phyloP scores from a whole-genome alignment of 1,140 invertebrate genomes.

The Drosophila bifasciata region DNA sequence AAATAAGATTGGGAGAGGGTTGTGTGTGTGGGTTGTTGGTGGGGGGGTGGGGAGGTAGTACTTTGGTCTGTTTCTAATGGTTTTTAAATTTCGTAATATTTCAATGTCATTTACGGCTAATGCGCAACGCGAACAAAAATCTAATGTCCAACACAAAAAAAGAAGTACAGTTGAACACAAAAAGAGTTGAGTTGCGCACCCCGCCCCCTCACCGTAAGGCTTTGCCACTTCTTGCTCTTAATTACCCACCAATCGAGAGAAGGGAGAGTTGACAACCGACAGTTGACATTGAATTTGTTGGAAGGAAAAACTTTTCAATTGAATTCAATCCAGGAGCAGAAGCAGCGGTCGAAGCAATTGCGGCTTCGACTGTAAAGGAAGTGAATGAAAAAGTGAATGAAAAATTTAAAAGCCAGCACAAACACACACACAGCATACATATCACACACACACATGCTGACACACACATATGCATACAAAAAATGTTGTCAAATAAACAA shows the following conservation, averaged over 20 bases:
- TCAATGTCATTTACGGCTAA: conserved; percentile 77
- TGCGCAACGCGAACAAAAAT: conserved; percentile 38
- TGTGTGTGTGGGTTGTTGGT: not conserved
- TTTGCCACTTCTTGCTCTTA: not conserved
- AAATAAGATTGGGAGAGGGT: conserved; percentile 11
- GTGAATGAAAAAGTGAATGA: conserved; percentile 39
- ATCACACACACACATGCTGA: not conserved
- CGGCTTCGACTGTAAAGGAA: not conserved
- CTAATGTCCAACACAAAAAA: not conserved
- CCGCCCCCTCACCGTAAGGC: too few relatives aligned
- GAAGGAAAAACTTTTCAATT: conserved; percentile 6
- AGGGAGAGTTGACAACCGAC: too few relatives aligned
- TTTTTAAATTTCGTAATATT: conserved; percentile 82
- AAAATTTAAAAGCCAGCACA: conserved; percentile 49
- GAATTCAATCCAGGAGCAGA: not conserved
- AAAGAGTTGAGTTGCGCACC: conserved; percentile 7
- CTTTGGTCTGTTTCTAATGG: conserved; percentile 73
- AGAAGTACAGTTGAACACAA: conserved; percentile 71
- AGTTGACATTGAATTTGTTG: conserved; percentile 18
- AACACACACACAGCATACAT: conserved; percentile 23
- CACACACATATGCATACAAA: not conserved
- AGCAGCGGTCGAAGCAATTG: conserved; percentile 17
- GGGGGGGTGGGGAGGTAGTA: not conserved
- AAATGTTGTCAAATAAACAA: conserved; percentile 80
- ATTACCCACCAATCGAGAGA: conserved; percentile 20